phyloP scores from a whole-genome alignment of 2,113 vertebrate species.

The Furnarius figulus region DNA sequence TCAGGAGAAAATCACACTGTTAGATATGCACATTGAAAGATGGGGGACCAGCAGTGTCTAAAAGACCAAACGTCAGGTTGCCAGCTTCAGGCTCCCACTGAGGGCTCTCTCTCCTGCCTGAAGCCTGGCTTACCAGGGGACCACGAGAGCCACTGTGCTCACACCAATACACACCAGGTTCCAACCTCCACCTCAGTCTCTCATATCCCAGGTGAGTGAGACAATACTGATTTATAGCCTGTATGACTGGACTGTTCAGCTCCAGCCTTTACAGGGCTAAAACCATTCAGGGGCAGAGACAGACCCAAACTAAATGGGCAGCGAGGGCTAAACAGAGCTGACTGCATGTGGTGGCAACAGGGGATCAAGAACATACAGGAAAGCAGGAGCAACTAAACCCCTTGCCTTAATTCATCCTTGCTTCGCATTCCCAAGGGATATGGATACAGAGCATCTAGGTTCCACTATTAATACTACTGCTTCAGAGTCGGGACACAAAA shows the following conservation, averaged over 20 bases:
- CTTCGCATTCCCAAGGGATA: neutral
- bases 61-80: neutral
- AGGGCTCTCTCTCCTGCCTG: neutral
- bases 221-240: neutral
- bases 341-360: neutral
- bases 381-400: neutral
- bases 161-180: fast-evolving
- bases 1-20: neutral
- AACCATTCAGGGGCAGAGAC: neutral
- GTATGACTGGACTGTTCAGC: neutral
- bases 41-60: neutral
- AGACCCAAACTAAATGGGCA: neutral
- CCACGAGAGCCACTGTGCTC: neutral
- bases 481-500: neutral
- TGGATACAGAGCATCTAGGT: neutral
- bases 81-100: neutral
- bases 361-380: neutral
- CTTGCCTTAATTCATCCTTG: neutral
- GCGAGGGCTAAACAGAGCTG: neutral
- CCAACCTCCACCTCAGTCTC: neutral
- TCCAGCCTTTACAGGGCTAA: neutral
- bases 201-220: fast-evolving
- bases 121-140: neutral
- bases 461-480: neutral
- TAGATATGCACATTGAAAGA: neutral